phyloP scores from a whole-genome alignment of 2,113 vertebrate genomes.

The Panthera uncia region DNA sequence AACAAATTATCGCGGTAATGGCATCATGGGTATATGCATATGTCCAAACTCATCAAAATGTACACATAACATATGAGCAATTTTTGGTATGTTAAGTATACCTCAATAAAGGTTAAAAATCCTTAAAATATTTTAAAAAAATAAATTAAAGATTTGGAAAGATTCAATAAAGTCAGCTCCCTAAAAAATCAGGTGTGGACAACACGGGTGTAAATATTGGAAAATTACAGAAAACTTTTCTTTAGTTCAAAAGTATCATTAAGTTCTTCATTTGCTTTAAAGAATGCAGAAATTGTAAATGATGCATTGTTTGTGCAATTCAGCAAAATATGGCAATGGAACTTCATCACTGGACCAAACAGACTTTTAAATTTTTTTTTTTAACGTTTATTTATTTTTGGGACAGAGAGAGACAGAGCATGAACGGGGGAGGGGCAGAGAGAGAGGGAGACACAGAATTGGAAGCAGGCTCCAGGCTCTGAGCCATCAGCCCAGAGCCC shows the following conservation, averaged over 20 bases:
- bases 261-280: not conserved
- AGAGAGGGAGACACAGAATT: no score
- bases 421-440: no score
- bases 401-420: no score
- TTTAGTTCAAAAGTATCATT: not conserved
- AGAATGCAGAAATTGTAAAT: not conserved
- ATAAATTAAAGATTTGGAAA: not conserved
- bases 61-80: not conserved
- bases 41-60: not conserved
- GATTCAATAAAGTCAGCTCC: not conserved
- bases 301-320: not conserved
- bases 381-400: no score
- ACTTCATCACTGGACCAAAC: not conserved
- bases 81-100: not conserved
- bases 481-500: no score
- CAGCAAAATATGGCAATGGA: not conserved
- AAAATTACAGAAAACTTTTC: not conserved
- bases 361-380: not conserved
- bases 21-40: not conserved
- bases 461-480: no score
- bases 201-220: not conserved
- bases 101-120: not conserved
- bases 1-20: not conserved
- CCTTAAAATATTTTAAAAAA: not conserved
- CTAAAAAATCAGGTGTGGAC: not conserved